Conservation (phyloP, 2,888 invertebrate species). For the Aporophyla nigra region DNA sequence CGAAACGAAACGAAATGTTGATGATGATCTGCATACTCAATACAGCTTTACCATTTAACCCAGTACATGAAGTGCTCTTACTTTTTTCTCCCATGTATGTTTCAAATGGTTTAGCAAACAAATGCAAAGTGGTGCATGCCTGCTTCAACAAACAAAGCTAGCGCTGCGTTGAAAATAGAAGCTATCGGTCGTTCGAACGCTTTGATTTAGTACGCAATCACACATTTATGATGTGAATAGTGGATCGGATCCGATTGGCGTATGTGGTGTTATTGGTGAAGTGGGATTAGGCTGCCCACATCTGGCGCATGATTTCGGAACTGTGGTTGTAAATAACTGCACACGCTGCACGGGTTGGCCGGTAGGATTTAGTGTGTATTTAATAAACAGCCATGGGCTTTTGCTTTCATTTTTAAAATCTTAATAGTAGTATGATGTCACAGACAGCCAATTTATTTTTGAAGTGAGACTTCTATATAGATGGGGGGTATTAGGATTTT, state of each 20-base stretch:
- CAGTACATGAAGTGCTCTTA: neutral
- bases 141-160: slow-evolving; percentile 49
- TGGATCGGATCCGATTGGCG: neutral
- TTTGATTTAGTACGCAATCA: slow-evolving; percentile 56
- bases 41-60: neutral
- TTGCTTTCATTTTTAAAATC: neutral
- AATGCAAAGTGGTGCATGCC: slow-evolving; percentile 42
- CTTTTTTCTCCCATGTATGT: slow-evolving; percentile 13
- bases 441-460: too few species aligned
- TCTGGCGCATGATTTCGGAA: neutral
- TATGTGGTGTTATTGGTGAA: slow-evolving; percentile 14
- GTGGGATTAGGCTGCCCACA: slow-evolving; percentile 1
- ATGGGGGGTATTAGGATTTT: too few species aligned
- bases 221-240: slow-evolving; percentile 32
- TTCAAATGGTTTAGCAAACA: slow-evolving; percentile 50
- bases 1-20: too few species aligned
- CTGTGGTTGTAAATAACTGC: neutral
- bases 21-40: too few species aligned
- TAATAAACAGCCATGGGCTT: neutral
- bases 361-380: neutral
- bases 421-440: neutral
- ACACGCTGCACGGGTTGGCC: neutral
- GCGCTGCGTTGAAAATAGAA: slow-evolving; percentile 53
- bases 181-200: slow-evolving; percentile 28
- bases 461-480: too few species aligned